phyloP scores from a whole-genome alignment of 2,113 vertebrate species.

The rat (Rattus norvegicus) region DNA sequence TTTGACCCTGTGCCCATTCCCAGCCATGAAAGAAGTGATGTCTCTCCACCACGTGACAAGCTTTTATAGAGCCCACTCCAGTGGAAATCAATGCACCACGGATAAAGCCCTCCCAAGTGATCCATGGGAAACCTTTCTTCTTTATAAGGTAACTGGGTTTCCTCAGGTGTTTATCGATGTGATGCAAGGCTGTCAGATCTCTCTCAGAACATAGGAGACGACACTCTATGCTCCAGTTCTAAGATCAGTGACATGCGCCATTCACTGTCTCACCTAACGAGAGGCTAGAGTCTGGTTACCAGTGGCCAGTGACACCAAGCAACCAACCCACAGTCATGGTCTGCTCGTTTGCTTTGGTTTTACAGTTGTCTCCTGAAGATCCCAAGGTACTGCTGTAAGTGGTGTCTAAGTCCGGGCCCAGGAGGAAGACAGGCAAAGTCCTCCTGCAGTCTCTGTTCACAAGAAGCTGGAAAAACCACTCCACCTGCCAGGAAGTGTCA shows the following conservation, averaged over 20 bases:
- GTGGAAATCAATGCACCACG: background rate
- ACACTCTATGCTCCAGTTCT: background rate
- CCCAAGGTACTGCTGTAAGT: background rate
- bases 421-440: background rate
- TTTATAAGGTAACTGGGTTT: background rate
- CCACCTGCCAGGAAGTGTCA: background rate
- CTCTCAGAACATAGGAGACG: background rate
- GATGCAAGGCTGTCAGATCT: background rate
- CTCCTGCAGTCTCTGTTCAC: background rate
- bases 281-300: background rate
- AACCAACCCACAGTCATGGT: background rate
- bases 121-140: too few relatives aligned
- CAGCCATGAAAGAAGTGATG: background rate
- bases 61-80: too few relatives aligned
- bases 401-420: background rate
- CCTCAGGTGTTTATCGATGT: background rate
- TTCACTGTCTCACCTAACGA: background rate
- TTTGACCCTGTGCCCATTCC: background rate
- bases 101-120: background rate
- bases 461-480: background rate
- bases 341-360: background rate
- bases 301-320: background rate
- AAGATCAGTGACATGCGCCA: background rate
- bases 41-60: background rate
- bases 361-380: background rate